These are phyloP conservation scores for Callitettix versicolor DNA, from an alignment of 1,140 invertebrate genomes.

Conservation along the genomic window DNA sequence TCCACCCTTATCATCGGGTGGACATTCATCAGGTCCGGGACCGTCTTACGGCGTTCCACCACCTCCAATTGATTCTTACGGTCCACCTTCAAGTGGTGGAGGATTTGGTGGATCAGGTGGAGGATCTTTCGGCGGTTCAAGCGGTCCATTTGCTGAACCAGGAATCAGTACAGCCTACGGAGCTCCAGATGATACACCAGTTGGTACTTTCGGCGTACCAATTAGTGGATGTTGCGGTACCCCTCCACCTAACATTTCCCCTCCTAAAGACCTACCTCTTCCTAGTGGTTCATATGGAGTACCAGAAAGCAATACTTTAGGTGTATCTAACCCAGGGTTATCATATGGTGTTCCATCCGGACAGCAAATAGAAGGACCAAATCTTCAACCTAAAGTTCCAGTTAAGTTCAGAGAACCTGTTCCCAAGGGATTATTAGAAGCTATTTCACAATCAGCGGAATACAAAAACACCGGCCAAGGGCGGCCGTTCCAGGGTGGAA, in stretches of 20 bases:
- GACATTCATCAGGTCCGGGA: slow-evolving; percentile 7
- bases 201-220: slow-evolving; percentile 23
- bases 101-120: slow-evolving; percentile 1
- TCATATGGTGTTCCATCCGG: slow-evolving; percentile 25
- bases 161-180: slow-evolving; percentile 1
- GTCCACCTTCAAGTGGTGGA: slow-evolving; percentile 13
- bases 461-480: slow-evolving; percentile 32
- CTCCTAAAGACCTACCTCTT: neutral
- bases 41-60: slow-evolving; percentile 17
- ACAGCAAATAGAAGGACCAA: slow-evolving; percentile 27
- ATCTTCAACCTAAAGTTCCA: slow-evolving; percentile 40
- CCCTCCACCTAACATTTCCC: slow-evolving; percentile 23
- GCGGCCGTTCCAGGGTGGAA: slow-evolving; percentile 33
- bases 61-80: slow-evolving; percentile 21
- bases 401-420: slow-evolving; percentile 57
- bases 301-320: slow-evolving; percentile 1
- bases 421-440: slow-evolving; percentile 49
- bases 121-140: slow-evolving; percentile 9
- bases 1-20: slow-evolving; percentile 10
- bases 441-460: slow-evolving; percentile 40
- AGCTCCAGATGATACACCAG: slow-evolving; percentile 11
- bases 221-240: slow-evolving; percentile 24
- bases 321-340: slow-evolving; percentile 1
- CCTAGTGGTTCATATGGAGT: slow-evolving; percentile 1
- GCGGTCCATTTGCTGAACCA: slow-evolving; percentile 9